A percentile compares a stretch with the other conserved stretches of the same genome.
phyloP scores from a whole-genome alignment of 2,888 invertebrate genomes.

The Helobdella robusta region DNA sequence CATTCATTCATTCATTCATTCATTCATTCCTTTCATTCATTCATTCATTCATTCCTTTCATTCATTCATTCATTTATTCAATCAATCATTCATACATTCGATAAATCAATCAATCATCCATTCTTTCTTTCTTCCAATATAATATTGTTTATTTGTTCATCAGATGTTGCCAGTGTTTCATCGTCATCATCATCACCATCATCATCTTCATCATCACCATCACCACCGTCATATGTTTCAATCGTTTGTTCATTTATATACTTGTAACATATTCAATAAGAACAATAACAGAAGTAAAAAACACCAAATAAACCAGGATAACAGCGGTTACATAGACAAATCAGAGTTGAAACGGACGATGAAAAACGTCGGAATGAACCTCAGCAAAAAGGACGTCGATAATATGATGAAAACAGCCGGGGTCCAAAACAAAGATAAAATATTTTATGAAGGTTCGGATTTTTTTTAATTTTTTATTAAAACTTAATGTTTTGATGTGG shows the following conservation, averaged over 20 bases:
- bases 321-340: conserved; percentile 33
- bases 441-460: conserved; percentile 33
- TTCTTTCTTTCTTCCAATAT: too few species aligned
- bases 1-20: too few species aligned
- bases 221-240: neutral
- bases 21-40: too few species aligned
- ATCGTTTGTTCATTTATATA: too few species aligned
- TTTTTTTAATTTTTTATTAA: too few species aligned
- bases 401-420: conserved; percentile 34
- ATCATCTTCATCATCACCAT: neutral
- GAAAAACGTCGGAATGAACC: conserved; percentile 31
- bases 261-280: too few species aligned
- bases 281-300: too few species aligned
- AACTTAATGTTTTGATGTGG: too few species aligned
- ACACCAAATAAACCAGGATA: conserved; percentile 25
- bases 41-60: too few species aligned
- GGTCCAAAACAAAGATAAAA: conserved; percentile 31
- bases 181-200: neutral
- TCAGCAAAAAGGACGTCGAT: conserved; percentile 32
- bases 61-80: too few species aligned
- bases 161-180: neutral
- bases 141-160: neutral
- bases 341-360: conserved; percentile 33
- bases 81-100: too few species aligned
- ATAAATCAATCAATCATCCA: too few species aligned